Base-by-base conservation (phyloP, 2,888 invertebrate species). In the Stenodera caucasica region DNA sequence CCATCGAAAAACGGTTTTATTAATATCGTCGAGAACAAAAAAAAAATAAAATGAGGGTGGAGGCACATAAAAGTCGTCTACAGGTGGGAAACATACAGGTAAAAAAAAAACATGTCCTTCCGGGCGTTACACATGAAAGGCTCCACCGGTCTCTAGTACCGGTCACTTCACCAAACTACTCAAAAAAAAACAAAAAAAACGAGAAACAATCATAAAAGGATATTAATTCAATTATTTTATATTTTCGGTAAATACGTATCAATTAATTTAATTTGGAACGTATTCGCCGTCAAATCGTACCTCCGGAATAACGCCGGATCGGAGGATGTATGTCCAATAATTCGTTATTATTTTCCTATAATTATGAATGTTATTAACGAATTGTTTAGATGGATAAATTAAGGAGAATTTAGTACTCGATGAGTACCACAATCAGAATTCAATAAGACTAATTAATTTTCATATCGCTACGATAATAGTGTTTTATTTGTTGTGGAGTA, bases 61-160 rank as follows among this genome's bases (percentile, higher is more conserved):
- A 63, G 59, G 55, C 54, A 65, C 60, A 55, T 45, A 45, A 45
- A 45, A 59, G 60, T 60, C 57, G 57, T 49, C 60, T 61, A 64
- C 64, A 64, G 61, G 62, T 65, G 62, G 60, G 61, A 66, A 66
- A 69, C 67, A 62, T 60, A 67, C 67, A 69, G 67, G 58, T 66
- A 68, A 64, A 62, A 55, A 57, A 61, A 66, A 61, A 63, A 60
- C 55, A 63, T 65, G 66, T 63, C 62, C 65, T 69, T 69, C 69
- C 68, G 68, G 69, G 65, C 65, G 70, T 71, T 63, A 70, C 70
- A 71, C 71, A 68, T 71, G 69, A 70, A 67, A 69, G 67, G 67
- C 58, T 69, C 56, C 67, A 70, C 68, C 69, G 70, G 68, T 68
- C 66, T 60, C 60, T 49, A 32, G 59, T 69, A 69, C 70, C 68